Conservation (phyloP, 2,113 vertebrate genomes). For the Formicarius rufipectus region DNA sequence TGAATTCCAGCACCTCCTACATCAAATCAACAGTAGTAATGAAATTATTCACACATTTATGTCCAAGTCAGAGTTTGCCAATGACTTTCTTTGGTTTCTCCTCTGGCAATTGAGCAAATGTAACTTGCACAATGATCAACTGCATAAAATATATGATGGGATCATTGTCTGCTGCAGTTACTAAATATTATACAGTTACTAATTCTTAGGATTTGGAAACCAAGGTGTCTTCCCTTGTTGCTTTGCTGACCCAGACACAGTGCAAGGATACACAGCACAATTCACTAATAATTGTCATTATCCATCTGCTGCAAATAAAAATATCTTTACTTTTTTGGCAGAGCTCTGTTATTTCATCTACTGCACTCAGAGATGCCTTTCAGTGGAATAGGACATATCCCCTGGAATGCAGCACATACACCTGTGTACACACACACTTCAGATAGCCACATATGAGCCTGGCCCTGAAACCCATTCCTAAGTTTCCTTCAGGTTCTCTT, state of each 20-base stretch:
- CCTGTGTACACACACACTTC: neutral
- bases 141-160: neutral
- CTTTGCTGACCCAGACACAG: neutral
- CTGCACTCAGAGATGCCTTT: neutral
- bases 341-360: neutral
- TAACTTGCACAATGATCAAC: neutral
- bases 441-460: neutral
- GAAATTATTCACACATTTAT: neutral
- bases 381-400: neutral
- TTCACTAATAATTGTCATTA: neutral
- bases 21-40: neutral
- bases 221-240: neutral
- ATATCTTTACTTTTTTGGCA: neutral
- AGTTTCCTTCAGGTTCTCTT: neutral
- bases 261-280: neutral
- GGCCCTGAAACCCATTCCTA: neutral
- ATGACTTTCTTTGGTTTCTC: fast-evolving
- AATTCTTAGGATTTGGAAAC: neutral
- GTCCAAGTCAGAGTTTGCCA: neutral
- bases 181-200: too few species aligned
- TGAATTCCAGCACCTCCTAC: neutral
- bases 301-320: neutral
- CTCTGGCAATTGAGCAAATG: neutral
- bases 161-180: neutral
- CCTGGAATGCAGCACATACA: neutral